phyloP scores from a whole-genome alignment of 2,888 invertebrate genomes.

The Drosophila sordidula region DNA sequence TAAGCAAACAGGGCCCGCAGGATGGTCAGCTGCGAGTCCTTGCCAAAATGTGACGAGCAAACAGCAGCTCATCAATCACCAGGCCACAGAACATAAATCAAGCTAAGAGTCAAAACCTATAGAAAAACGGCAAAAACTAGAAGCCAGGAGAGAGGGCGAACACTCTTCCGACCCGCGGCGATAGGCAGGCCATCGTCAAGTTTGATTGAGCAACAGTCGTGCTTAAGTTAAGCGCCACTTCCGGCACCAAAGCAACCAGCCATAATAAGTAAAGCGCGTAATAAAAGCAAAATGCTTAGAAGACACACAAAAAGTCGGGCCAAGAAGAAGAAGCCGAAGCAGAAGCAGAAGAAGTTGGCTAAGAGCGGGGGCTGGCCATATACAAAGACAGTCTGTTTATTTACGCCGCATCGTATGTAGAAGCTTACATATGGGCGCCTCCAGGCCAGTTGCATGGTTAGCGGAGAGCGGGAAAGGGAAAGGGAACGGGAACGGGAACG shows the following conservation, averaged over 20 bases:
- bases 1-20: constrained; percentile 41
- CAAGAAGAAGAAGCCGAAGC: not conserved
- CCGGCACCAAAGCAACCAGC: constrained; percentile 38
- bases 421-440: constrained; percentile 83
- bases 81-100: constrained; percentile 82
- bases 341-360: not conserved
- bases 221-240: constrained; percentile 52
- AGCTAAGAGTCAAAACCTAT: constrained; percentile 50
- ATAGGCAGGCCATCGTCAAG: constrained; percentile 46
- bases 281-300: constrained; percentile 67
- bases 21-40: constrained; percentile 33
- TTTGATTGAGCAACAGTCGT: constrained; percentile 71
- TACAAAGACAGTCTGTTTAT: constrained; percentile 83
- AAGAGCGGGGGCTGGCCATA: constrained; percentile 24
- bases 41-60: constrained; percentile 31
- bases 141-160: constrained; percentile 5
- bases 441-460: constrained; percentile 50
- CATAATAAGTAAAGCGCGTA: constrained; percentile 49
- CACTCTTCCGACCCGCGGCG: constrained; percentile 39
- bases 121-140: not conserved
- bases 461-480: not conserved
- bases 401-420: constrained; percentile 85
- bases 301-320: constrained; percentile 17
- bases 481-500: not conserved
- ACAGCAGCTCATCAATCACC: constrained; percentile 80